Percentiles rank a stretch among this genome's conserved stretches.
phyloP scores from a whole-genome alignment of 2,113 vertebrate genomes.

The Ceyx melanurus region DNA sequence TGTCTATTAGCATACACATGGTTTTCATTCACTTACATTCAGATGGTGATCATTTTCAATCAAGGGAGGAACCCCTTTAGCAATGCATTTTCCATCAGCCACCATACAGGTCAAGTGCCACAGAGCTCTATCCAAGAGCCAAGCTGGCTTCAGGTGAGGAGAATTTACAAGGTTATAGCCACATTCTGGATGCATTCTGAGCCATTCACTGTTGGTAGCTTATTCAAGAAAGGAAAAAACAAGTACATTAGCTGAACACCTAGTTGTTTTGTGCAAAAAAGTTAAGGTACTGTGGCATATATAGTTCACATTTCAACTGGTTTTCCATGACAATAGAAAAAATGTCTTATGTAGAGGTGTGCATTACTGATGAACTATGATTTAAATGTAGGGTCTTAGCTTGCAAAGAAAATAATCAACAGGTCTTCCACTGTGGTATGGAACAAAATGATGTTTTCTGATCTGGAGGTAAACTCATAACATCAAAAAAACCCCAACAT shows the following conservation, averaged over 20 bases:
- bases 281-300: not conserved
- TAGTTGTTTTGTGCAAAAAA: not conserved
- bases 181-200: slow-evolving; percentile 86
- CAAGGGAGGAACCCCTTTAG: slow-evolving; percentile 77
- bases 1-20: not conserved
- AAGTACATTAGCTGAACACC: not conserved
- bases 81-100: slow-evolving; percentile 78
- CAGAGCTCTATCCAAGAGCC: slow-evolving; percentile 87
- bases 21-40: slow-evolving; percentile 74
- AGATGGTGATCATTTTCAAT: slow-evolving; percentile 83
- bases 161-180: slow-evolving; percentile 89
- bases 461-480: not conserved
- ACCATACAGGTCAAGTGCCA: slow-evolving; percentile 84
- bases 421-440: not conserved
- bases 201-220: slow-evolving; percentile 87
- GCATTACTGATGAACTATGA: not conserved
- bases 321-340: not conserved
- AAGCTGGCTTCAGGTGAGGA: slow-evolving; percentile 88
- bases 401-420: not conserved
- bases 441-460: not conserved
- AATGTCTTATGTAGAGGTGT: not conserved
- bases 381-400: not conserved
- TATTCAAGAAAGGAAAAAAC: not conserved
- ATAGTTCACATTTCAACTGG: not conserved
- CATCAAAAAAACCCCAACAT: not conserved